Conservation (phyloP, 2,113 vertebrate species). For the Catharus minimus region DNA sequence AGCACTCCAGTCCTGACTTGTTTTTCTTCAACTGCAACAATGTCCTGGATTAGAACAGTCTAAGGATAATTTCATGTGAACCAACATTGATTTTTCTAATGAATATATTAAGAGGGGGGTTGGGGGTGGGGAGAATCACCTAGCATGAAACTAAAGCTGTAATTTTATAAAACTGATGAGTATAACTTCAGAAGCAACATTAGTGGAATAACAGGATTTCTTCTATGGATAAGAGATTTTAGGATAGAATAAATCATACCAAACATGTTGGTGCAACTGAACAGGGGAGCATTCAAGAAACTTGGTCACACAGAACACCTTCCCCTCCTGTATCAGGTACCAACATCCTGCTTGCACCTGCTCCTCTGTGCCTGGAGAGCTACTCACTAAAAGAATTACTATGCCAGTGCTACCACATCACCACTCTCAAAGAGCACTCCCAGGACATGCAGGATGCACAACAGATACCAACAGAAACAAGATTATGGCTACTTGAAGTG, state of each 20-base stretch:
- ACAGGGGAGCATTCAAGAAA: neutral
- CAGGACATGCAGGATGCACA: neutral
- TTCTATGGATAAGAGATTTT: neutral
- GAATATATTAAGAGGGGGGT: neutral
- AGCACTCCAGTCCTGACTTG: neutral
- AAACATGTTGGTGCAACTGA: rapidly evolving
- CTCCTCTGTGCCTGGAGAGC: neutral
- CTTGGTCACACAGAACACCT: neutral
- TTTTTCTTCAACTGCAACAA: neutral
- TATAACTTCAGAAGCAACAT: neutral
- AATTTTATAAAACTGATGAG: neutral
- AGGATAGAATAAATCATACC: neutral
- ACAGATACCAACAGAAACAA: neutral
- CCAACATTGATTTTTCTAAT: neutral
- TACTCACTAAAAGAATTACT: neutral
- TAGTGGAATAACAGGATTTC: neutral
- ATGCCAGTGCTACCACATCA: neutral
- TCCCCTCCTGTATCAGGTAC: neutral
- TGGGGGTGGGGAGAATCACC: no score
- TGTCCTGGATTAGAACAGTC: neutral
- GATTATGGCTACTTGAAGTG: neutral
- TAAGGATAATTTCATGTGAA: neutral
- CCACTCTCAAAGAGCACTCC: neutral
- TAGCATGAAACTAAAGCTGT: neutral
- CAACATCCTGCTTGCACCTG: neutral